Percentiles rank a stretch among this genome's conserved stretches.
phyloP scores from a whole-genome alignment of 2,888 invertebrate genomes.

The Hartigia nigra region DNA sequence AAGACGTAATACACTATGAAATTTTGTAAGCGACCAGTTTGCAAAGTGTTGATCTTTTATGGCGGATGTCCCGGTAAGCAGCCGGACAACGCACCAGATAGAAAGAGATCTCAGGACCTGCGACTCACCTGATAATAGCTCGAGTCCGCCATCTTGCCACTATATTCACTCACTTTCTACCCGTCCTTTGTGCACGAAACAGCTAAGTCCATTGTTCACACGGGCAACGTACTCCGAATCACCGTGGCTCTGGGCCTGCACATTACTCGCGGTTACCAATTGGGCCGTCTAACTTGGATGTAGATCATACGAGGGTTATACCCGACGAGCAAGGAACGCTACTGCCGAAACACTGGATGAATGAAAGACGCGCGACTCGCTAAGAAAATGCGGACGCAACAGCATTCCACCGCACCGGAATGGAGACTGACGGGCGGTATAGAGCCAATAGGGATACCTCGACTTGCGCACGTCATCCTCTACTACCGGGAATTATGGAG shows the following conservation, averaged over 20 bases:
- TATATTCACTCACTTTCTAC: constrained; percentile 54
- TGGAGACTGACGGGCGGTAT: constrained; percentile 44
- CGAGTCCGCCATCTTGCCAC: constrained; percentile 74
- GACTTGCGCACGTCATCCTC: constrained; percentile 16
- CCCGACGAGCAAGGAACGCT: constrained; percentile 16
- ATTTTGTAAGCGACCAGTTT: neutral
- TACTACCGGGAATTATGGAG: constrained; percentile 11
- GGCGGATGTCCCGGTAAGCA: constrained; percentile 29
- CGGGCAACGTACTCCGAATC: constrained; percentile 24
- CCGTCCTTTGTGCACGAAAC: constrained; percentile 57
- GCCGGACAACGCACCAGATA: constrained; percentile 33
- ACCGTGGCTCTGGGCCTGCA: constrained; percentile 1
- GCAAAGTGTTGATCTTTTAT: constrained; percentile 22
- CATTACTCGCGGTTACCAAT: neutral
- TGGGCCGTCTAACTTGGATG: neutral
- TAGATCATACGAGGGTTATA: neutral
- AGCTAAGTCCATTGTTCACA: constrained; percentile 49
- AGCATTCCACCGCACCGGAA: constrained; percentile 53
- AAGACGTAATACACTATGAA: neutral
- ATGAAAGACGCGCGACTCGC: constrained; percentile 47
- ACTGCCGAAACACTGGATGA: constrained; percentile 30
- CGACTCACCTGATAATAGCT: constrained; percentile 74
- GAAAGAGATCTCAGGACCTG: constrained; percentile 40
- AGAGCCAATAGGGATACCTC: constrained; percentile 38
- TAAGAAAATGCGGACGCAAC: constrained; percentile 39